Base-by-base conservation (phyloP, 2,888 invertebrate genomes). In the Spialia ferax region DNA sequence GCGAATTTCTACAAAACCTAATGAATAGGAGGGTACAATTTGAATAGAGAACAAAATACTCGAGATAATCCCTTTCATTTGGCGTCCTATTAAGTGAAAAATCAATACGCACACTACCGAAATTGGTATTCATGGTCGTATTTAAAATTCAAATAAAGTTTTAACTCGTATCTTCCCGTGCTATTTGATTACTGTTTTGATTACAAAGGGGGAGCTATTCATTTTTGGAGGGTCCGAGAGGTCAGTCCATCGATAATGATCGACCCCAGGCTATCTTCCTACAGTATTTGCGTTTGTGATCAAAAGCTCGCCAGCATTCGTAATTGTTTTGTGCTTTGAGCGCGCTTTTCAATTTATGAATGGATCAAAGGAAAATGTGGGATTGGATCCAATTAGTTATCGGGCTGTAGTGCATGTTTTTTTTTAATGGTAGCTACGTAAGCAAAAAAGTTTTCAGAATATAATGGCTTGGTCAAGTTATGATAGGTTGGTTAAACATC, bases 111-210 rank as follows among this genome's bases (percentile, higher is more conserved):
- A 59, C 65, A 65, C 59, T 59, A 65, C 32, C 65, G 7, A 59
- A 59, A 65, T 65, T 65, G 65, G 65, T 59, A 65, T 65, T 65
- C 65, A 64, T 42, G 72, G 74, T 74, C 74, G 77, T 81, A 83
- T 86, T 88, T 85, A 86, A 89, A 88, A 86, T 89, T 87, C 80
- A 86, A 89, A 91, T 89, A 86, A 86, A 87, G 81, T 89, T 87
- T 85, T 83, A 82, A 82, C 77, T 83, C 77, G 71, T 78, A 75
- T 78, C 78, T 79, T 74, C 82, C 84, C 87, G 77, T 84, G 78
- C 78, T 84, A 82, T 88, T 91, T 91, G 88, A 92, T 91, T 88
- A 91, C 89, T 84, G 86, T 89, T 90, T 88, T 89, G 89, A 90
- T 89, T 89, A 88, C 86, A 85, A 85, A 85, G 82, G 89, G 86